Base-by-base conservation (phyloP, 2,888 invertebrate species). In the Lasioglossum malachurum region DNA sequence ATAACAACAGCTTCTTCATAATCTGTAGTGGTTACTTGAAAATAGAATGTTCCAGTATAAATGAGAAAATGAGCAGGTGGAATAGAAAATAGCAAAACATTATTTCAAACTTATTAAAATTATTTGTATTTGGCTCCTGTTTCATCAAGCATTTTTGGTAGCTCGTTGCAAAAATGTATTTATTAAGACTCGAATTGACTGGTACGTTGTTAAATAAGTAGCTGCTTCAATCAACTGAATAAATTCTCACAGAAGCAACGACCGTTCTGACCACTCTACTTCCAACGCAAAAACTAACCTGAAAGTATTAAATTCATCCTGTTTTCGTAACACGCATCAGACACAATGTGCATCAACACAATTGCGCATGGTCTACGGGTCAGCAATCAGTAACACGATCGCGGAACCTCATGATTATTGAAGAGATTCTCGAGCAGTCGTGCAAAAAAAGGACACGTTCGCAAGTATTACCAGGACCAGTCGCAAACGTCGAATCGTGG, bases 401-500 rank as follows among this genome's bases (percentile, higher is more conserved):
- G 57, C 27, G 67, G 73, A 67, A 87, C 81, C 77, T 7, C n/a
- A 35, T 89, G 88, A 91, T 89, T 87, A 86, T 75, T 84, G 80
- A 84, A 91, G 82, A 76, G 82, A 75, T 77, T 60, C 46, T 49
- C 49, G 46, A 73, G 31, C 81, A 69, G 38, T 38, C 69, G 69
- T 4, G 83, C 27, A 78, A 88, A 53, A 16, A 57, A 60, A 27
- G n/a, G 23, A 46, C 31, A 74, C 27, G 60, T 53, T 78, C 76
- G 78, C 60, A 90, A 88, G 10, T 38, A 38, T n/a, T 89, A 87
- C n/a, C n/a, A 87, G 80, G 81, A 89, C 87, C 77, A 88, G 89
- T 87, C 64, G 80, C 75, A 78, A 80, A 84, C 76, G 74, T 69
- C 75, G 83, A 87, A 87, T 75, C 86, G 89, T 84, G 87, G 88